Conservation (phyloP, 2,113 vertebrate species). For the Gymnorhina tibicen region DNA sequence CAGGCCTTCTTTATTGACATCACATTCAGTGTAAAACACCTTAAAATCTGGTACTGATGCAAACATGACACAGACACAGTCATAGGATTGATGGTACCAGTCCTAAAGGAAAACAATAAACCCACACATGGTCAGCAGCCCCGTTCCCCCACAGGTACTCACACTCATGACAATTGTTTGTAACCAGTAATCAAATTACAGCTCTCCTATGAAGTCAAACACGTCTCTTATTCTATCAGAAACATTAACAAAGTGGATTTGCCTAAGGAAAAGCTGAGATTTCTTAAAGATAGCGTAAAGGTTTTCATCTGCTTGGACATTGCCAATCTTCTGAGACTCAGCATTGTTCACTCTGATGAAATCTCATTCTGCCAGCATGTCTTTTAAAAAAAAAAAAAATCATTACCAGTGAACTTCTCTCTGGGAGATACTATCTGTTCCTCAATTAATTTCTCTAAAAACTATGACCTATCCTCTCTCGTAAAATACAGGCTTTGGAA, state of each 20-base stretch:
- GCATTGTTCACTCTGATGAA: background rate
- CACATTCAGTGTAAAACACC: conserved; percentile 97
- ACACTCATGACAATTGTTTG: background rate
- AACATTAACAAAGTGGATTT: background rate
- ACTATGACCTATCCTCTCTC: background rate
- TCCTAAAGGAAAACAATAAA: conserved; percentile 74
- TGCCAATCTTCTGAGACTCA: background rate
- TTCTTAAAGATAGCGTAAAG: background rate
- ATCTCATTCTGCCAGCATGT: background rate
- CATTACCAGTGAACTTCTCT: background rate
- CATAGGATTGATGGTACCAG: conserved; percentile 96
- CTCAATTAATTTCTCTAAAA: background rate
- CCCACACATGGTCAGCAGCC: background rate
- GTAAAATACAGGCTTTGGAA: background rate
- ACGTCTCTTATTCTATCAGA: background rate
- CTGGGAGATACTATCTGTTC: background rate
- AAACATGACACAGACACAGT: conserved; percentile 98
- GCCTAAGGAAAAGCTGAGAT: background rate
- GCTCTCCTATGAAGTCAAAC: background rate
- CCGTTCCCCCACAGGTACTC: background rate
- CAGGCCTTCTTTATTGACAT: conserved; percentile 98
- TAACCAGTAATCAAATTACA: background rate
- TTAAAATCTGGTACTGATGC: conserved; percentile 97
- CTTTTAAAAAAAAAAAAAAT: background rate
- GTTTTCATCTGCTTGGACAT: background rate